phyloP scores from a whole-genome alignment of 2,113 vertebrate genomes.

The Lathamus discolor region DNA sequence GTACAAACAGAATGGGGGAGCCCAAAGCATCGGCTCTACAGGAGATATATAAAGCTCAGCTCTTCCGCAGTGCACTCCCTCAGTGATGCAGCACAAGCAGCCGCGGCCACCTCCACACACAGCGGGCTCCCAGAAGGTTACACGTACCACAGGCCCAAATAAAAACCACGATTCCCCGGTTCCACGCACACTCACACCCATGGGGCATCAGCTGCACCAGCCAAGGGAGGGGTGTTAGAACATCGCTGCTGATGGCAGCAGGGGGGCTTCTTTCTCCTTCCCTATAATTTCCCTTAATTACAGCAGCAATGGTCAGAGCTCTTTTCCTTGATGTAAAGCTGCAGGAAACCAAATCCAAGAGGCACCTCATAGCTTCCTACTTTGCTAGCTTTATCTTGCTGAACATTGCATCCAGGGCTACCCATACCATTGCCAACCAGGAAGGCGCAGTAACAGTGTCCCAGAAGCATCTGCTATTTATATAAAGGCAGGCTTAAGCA shows the following conservation, averaged over 20 bases:
- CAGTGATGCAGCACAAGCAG: not conserved
- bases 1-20: not conserved
- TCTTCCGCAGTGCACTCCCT: accelerated
- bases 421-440: not conserved
- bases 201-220: accelerated
- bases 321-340: not conserved
- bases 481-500: accelerated
- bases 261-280: not conserved
- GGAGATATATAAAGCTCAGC: not conserved
- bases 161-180: not conserved
- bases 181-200: accelerated
- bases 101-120: accelerated
- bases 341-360: not conserved
- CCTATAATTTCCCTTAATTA: not conserved
- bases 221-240: not conserved
- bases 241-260: not conserved
- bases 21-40: accelerated
- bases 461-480: not conserved
- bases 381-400: not conserved
- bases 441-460: not conserved
- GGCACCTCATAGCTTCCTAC: not conserved
- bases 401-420: not conserved
- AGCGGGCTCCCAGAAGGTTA: accelerated
- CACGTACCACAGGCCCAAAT: not conserved
- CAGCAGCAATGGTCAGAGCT: not conserved